Conservation (phyloP, 2,113 vertebrate species). For the Grammomys dolichurus region DNA sequence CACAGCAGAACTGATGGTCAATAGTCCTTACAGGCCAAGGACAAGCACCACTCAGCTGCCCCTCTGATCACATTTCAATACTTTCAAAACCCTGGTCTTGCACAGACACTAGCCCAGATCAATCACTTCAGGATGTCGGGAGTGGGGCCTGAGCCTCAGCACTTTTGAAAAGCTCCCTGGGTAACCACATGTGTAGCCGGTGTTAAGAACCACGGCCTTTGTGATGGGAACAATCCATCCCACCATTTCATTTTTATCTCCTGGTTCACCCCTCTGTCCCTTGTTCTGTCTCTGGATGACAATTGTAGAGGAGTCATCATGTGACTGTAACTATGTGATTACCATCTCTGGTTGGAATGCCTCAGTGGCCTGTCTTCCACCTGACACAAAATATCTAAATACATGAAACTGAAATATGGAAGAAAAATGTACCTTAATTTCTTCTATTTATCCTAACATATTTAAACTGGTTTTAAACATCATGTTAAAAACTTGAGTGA, state of each 20-base stretch:
- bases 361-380: not conserved
- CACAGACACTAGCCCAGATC: not conserved
- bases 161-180: not conserved
- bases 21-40: not conserved
- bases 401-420: not conserved
- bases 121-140: not conserved
- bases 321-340: not conserved
- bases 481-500: not conserved
- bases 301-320: not conserved
- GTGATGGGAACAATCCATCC: not conserved
- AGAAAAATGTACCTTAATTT: not conserved
- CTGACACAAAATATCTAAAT: not conserved
- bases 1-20: not conserved
- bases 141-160: too few relatives aligned
- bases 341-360: not conserved
- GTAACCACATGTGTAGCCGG: not conserved
- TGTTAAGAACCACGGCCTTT: not conserved
- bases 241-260: not conserved
- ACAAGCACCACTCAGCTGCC: not conserved
- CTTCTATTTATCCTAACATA: not conserved
- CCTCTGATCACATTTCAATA: not conserved
- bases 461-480: constrained; percentile 10
- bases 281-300: not conserved
- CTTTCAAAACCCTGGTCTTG: not conserved
- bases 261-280: not conserved